Conservation (phyloP, 2,888 invertebrate genomes). For the Eugnorisma glareosa region DNA sequence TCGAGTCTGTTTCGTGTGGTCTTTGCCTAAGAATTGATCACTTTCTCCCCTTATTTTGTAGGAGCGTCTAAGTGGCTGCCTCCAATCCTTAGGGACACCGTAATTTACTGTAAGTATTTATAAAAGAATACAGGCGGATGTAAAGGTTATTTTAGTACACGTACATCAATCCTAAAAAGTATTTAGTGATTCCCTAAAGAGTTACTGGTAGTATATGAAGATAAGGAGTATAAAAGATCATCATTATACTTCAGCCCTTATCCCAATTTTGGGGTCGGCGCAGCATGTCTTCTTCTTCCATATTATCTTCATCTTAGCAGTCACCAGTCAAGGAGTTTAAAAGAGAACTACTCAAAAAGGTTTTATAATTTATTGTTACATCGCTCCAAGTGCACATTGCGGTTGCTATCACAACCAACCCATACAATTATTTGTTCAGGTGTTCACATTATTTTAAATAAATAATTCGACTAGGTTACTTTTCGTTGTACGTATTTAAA, state of each 20-base stretch:
- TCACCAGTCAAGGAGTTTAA: background rate
- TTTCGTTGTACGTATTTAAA: conserved; percentile 73
- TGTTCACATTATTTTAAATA: conserved; percentile 71
- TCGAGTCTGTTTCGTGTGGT: conserved; percentile 25
- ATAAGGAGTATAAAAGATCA: background rate
- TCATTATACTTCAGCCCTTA: background rate
- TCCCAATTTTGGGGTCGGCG: background rate
- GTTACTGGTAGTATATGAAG: no score
- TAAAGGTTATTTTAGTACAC: conserved; percentile 1
- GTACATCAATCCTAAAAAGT: background rate
- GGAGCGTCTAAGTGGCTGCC: conserved; percentile 24
- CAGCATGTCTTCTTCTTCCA: background rate
- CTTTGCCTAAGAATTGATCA: conserved; percentile 45
- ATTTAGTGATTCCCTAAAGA: background rate
- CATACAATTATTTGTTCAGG: conserved; percentile 67
- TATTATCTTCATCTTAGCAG: background rate
- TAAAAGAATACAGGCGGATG: conserved; percentile 2
- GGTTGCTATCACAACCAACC: conserved; percentile 44
- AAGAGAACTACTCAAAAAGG: background rate
- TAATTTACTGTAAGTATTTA: conserved; percentile 38
- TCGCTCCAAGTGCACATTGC: conserved; percentile 39
- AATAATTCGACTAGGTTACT: conserved; percentile 72
- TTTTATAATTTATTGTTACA: conserved; percentile 50
- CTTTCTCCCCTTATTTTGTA: conserved; percentile 25
- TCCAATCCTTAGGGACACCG: conserved; percentile 23